Base-by-base conservation (phyloP, 2,888 invertebrate genomes). In the Xestia rhomboidea region DNA sequence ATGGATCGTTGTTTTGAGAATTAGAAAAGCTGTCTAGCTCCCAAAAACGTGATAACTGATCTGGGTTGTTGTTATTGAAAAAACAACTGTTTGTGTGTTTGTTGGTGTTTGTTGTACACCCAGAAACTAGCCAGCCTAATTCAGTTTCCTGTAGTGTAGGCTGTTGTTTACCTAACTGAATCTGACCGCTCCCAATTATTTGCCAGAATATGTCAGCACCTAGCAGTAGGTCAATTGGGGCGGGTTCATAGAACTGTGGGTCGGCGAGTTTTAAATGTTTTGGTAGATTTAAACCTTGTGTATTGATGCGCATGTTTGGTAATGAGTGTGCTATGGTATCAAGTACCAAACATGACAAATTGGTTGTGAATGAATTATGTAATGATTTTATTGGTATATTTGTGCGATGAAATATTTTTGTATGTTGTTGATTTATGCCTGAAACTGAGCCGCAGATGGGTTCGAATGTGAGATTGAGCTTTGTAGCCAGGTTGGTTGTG, bases 321-420 rank as follows among this genome's bases (percentile, higher is more conserved):
- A 64, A 1, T 64, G 41, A 41, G 5, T 64, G 41, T 64, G 64
- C n/a, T 41, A 64, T 64, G 15, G 41, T 41, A 18, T 64, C 41
- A n/a, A 64, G 64, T n/a, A 64, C 41, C 10, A 64, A n/a, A 41
- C 64, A 64, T 27, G 64, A 1, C n/a, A 41, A 8, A 41, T 64
- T 64, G 41, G 5, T 15, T n/a, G 41, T 64, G 64, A n/a, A 64
- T 41, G 41, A 64, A 41, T 8, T 8, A 10, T 64, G 64, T 27
- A 64, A 7, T 62, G 62, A 62, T 62, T 34, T 34, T 62, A 62
- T 62, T 21, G 0, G 13, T 2, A 64, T n/a, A 41, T 64, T 64
- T 64, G n/a, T 64, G 41, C 64, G 4, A 41, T 64, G 62, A 64
- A 64, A 41, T 8, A 64, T 41, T 0, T 64, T 64, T 64, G 64